Evolutionary conservation across 2,797 vertebrate genomes (phyloP).

Genomic region (Darevskia mixta): DNA sequence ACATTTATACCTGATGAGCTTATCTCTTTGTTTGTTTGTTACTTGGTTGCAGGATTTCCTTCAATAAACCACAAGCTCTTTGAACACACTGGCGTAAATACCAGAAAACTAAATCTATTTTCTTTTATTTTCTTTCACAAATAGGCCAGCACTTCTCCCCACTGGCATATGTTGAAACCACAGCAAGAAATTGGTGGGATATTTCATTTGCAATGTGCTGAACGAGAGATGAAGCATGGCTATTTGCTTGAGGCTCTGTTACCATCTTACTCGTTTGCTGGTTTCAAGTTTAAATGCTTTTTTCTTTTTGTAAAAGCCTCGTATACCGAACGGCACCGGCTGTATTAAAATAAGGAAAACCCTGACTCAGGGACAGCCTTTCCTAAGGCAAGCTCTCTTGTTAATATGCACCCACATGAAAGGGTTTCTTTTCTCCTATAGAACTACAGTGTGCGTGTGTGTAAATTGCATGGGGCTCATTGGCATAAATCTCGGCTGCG

Average conservation of each 20-base stretch:
- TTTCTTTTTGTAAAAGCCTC: conserved; percentile 72
- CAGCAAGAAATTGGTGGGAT: neutral
- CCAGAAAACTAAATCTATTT: conserved; percentile 21
- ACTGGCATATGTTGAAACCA: conserved; percentile 1
- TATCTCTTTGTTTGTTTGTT: neutral
- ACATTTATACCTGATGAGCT: neutral
- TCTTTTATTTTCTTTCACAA: neutral
- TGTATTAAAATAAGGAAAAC: conserved; percentile 82
- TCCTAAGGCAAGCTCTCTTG: conserved; percentile 83
- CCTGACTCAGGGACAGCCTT: conserved; percentile 79
- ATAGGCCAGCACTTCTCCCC: neutral
- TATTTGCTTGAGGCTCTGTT: conserved; percentile 60
- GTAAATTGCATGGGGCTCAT: conserved; percentile 86
- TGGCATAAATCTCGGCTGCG: conserved; percentile 86
- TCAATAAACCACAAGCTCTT: conserved; percentile 17
- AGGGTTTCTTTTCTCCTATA: conserved; percentile 85
- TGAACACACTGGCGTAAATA: neutral
- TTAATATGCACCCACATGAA: conserved; percentile 87
- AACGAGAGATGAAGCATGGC: conserved; percentile 49
- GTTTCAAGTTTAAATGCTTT: conserved; percentile 73
- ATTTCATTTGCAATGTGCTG: conserved; percentile 19
- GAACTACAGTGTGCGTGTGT: conserved; percentile 79
- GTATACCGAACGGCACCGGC: conserved; percentile 75
- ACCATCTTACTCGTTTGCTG: conserved; percentile 58
- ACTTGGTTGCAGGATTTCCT: neutral